These are phyloP conservation scores for Dreissena rostriformis DNA, from an alignment of 1,140 invertebrate genomes.

Conservation along the genomic window DNA sequence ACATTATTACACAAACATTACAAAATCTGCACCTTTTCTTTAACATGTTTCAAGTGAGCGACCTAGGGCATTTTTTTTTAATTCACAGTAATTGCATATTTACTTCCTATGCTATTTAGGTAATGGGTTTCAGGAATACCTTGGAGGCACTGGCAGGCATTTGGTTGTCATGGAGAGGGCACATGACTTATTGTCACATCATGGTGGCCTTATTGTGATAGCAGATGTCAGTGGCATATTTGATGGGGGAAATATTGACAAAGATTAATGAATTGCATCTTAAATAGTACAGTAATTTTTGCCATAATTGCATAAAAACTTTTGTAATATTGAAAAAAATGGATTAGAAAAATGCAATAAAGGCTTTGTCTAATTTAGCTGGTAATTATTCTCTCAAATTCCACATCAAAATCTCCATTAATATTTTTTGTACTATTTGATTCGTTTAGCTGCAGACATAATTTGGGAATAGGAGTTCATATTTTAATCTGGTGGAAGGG, in stretches of 20 bases:
- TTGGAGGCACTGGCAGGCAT: too few species aligned
- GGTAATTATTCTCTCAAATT: constrained; percentile 28
- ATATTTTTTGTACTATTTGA: constrained; percentile 54
- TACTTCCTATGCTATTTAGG: too few species aligned
- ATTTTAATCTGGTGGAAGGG: constrained; percentile 54
- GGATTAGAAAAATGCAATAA: constrained; percentile 32
- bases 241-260: neutral
- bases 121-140: too few species aligned
- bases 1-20: too few species aligned
- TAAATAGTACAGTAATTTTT: constrained; percentile 43
- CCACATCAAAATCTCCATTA: constrained; percentile 41
- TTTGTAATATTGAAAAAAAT: constrained; percentile 11
- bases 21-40: too few species aligned
- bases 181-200: neutral
- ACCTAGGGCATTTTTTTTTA: too few species aligned
- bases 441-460: constrained; percentile 39
- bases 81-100: too few species aligned
- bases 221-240: neutral
- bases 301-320: constrained; percentile 31
- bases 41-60: too few species aligned
- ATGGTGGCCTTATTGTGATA: constrained; percentile 13
- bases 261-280: constrained; percentile 38
- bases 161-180: too few species aligned
- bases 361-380: constrained; percentile 33
- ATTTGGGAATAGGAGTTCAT: constrained; percentile 51